Evolutionary conservation across 2,888 invertebrate species (phyloP), one percentile per base, ranked within the genome.

Genomic region (Brachycybe producta): DNA sequence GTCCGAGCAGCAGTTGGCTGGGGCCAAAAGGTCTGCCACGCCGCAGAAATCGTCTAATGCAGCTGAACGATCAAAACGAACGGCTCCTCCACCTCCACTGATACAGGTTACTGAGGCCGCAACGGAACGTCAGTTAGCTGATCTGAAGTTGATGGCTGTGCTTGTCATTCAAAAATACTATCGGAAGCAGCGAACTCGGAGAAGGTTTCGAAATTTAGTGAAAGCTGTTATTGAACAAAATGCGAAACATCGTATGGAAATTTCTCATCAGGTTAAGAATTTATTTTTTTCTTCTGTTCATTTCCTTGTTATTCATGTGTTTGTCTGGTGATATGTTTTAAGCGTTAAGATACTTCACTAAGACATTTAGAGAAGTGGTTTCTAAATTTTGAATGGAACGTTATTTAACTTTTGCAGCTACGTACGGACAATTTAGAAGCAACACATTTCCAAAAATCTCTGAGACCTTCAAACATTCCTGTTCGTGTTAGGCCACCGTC

Each of bases 171-270:
- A 78, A 58, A 85, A 77, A 63, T 80, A 69, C 64, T 74, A 79
- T 57, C 77, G 78, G 65, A 84, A 80, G 67, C 91, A 90, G 90
- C 27, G 30, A 27, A 34, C 38, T 15, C 38, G 30, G 17, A 39
- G 39, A 15, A 28, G 45, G 15, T 15, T 51, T 21, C 38, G 34
- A 23, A 35, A 51, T 26, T 46, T 46, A 23, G 23, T 51, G 17
- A 45, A 86, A 59, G 80, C 81, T 58, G 87, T 87, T 68, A 76
- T 86, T 60, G 83, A 85, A 27, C 79, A 81, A 46, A 78, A 80
- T 52, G 81, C 82, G 64, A 82, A 84, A 65, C 86, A 88, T 64
- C 72, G 87, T 51, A 84, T 85, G 53, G 83, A 85, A 68, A 81
- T 88, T 62, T 82, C 82, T 27, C 87, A 90, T 64, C 88, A 90